Evolutionary conservation across 2,797 vertebrate genomes (phyloP).

Genomic region (Lutjanus argentimaculatus): DNA sequence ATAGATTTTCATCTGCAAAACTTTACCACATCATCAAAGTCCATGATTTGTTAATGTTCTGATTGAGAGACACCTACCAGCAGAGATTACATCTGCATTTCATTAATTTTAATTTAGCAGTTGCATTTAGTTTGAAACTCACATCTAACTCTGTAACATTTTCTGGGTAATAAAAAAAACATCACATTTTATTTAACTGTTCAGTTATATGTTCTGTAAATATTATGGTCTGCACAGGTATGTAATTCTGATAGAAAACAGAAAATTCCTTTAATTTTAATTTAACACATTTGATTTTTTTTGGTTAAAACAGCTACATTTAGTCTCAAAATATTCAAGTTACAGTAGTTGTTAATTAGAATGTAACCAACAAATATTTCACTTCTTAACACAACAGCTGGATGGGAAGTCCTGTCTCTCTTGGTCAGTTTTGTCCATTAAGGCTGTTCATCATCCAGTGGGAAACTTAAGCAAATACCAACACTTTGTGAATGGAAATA

Average conservation of each 20-base stretch:
- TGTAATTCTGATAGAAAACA: background rate
- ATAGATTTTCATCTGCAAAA: no score
- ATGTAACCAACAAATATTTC: background rate
- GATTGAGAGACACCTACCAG: no score
- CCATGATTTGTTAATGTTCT: no score
- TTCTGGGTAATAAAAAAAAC: no score
- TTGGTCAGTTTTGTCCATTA: background rate
- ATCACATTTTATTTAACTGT: background rate
- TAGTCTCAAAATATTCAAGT: background rate
- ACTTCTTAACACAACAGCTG: background rate
- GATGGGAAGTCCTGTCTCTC: background rate
- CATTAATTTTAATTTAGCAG: background rate
- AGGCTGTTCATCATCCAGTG: no score
- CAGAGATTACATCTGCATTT: no score
- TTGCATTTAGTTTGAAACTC: background rate
- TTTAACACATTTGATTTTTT: background rate
- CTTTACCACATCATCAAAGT: no score
- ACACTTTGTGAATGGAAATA: background rate
- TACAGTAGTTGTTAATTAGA: background rate
- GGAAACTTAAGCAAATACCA: background rate
- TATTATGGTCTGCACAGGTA: background rate
- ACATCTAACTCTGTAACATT: no score
- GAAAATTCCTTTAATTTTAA: background rate
- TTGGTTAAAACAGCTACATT: background rate
- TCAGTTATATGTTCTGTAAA: background rate